A percentile compares a stretch with the other conserved stretches of the same genome.
Conservation (phyloP, 2,888 invertebrate species). For the Pyrrhia umbra region DNA sequence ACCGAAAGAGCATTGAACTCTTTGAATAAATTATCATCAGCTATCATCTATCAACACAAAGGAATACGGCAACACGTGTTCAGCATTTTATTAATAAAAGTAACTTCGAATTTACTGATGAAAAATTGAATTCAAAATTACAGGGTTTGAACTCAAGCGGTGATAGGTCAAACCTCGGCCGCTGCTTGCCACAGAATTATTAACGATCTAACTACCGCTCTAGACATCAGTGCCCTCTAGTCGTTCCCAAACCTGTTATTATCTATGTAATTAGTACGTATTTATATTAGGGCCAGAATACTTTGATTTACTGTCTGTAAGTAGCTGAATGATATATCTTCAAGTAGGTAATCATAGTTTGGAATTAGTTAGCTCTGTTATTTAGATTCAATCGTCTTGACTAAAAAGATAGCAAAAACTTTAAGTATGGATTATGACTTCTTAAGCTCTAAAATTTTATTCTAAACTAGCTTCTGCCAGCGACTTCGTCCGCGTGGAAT, state of each 20-base stretch:
- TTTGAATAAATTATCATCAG: too few relatives aligned
- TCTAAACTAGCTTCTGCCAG: too few relatives aligned
- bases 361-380: neutral
- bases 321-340: neutral
- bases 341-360: neutral
- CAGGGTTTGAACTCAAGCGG: conserved; percentile 14
- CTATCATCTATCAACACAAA: neutral
- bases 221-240: conserved; percentile 29
- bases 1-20: conserved; percentile 6
- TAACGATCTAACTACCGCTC: conserved; percentile 15
- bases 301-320: conserved; percentile 11
- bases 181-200: conserved; percentile 35
- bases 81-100: neutral
- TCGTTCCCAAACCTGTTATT: conserved; percentile 13
- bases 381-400: neutral
- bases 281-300: conserved; percentile 14
- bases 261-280: conserved; percentile 22
- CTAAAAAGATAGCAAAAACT: neutral
- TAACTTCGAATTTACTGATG: conserved; percentile 3
- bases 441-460: neutral
- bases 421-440: neutral
- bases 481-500: too few relatives aligned
- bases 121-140: conserved; percentile 35
- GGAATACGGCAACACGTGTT: neutral
- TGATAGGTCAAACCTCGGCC: conserved; percentile 21